These are phyloP conservation scores for Odontomachus brunneus DNA, from an alignment of 1,140 invertebrate genomes.

Conservation along the genomic window DNA sequence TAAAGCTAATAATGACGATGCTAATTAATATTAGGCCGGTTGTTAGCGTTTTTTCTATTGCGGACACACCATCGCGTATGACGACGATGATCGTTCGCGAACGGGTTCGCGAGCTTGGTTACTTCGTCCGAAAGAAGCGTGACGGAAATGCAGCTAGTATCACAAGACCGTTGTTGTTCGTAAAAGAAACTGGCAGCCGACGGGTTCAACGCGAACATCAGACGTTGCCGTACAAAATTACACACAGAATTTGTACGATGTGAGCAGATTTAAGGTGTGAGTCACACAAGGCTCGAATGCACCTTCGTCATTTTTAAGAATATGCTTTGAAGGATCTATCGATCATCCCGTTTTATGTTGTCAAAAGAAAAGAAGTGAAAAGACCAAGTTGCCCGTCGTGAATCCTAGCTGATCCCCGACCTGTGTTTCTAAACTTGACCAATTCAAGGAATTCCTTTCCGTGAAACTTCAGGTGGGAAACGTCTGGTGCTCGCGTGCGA, in stretches of 20 bases:
- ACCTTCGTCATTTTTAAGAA: too few relatives aligned
- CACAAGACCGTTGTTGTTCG: slow-evolving; percentile 8
- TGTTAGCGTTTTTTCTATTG: slow-evolving; percentile 76
- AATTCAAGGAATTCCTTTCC: background rate
- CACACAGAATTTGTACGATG: background rate
- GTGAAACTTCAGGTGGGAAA: background rate
- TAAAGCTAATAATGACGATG: slow-evolving; percentile 9
- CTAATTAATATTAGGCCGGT: slow-evolving; percentile 75
- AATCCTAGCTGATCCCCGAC: too few relatives aligned
- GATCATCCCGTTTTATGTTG: too few relatives aligned
- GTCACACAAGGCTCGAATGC: background rate
- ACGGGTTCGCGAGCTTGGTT: slow-evolving; percentile 43
- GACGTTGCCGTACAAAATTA: background rate
- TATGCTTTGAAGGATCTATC: too few relatives aligned
- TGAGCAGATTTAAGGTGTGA: background rate
- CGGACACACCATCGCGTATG: slow-evolving; percentile 43
- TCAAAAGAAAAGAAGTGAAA: too few relatives aligned
- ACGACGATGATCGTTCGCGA: slow-evolving; percentile 37
- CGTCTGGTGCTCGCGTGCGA: background rate
- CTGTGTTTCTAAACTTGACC: too few relatives aligned
- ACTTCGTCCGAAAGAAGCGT: background rate
- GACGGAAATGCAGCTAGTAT: slow-evolving; percentile 16
- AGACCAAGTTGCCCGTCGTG: too few relatives aligned
- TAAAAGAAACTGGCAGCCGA: background rate
- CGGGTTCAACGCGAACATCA: background rate